Evolutionary conservation across 2,888 invertebrate genomes (phyloP), one percentile per base, ranked within the genome.

Genomic region (Tricholauxania praeusta): DNA sequence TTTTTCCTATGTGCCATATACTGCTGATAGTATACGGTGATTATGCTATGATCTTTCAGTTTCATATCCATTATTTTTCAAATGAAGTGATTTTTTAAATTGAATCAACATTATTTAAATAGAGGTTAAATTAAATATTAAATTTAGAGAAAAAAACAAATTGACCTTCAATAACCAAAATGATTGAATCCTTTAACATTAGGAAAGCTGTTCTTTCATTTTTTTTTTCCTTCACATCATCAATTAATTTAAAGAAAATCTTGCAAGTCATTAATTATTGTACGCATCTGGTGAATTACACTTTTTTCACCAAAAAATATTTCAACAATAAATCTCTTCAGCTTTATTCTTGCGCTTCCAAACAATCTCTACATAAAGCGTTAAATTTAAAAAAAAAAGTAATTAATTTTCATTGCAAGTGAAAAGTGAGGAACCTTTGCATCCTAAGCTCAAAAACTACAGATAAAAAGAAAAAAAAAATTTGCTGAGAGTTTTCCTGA

Each of bases 331-430:
- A 17, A n/a, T 15, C n/a, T 39, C 60, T 32, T 1, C 28, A 15
- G 10, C 12, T 17, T 17, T 63, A 12, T 48, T 17, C 10, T 8
- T 8, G 8, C 63, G 14, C 10, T n/a, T 32, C 15, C 62, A n/a
- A n/a, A 12, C 15, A 62, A 15, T 12, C 39, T 2, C 47, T 47
- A n/a, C 39, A 39, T 47, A 47, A 47, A 62, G 60, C 32, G 60
- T 60, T 8, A 32, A 47, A 63, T 73, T 67, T 48, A 57, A n/a
- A 28, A 62, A 57, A n/a, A 28, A 62, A 10, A 12, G 19, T 70
- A 74, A 74, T 74, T 74, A 74, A 74, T 74, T 72, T 72, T 70
- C 74, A 72, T 72, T 71, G 60, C 49, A 69, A 60, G 48, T 67
- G 28, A 55, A 70, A 72, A 47, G 52, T 53, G 8, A 55, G 69